Conservation (phyloP, 2,113 vertebrate genomes). For the Mormyrus lacerda region DNA sequence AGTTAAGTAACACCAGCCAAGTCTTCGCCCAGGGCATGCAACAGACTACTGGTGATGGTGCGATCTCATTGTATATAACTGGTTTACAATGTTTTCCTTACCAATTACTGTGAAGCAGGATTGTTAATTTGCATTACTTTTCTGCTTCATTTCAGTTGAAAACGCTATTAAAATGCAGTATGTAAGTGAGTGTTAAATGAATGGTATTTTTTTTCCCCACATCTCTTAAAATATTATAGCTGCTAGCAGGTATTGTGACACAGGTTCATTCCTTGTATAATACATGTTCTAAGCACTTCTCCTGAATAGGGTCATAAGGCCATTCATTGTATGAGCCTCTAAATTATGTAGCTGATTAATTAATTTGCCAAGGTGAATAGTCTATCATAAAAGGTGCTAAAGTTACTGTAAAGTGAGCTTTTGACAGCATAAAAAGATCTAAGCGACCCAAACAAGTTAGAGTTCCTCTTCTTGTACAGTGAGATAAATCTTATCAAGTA, state of each 20-base stretch:
- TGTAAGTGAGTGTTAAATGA: not conserved
- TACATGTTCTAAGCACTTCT: not conserved
- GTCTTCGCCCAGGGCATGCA: not conserved
- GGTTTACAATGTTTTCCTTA: not conserved
- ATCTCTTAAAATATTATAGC: not conserved
- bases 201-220: not conserved
- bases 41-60: not conserved
- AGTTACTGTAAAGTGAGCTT: not conserved
- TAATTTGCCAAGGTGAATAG: not conserved
- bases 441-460: not conserved
- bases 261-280: not conserved
- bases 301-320: not conserved
- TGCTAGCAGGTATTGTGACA: not conserved
- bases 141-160: not conserved
- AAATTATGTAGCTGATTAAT: not conserved
- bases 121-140: not conserved
- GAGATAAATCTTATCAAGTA: slow-evolving; percentile 6
- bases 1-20: not conserved
- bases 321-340: not conserved
- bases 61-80: not conserved
- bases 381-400: not conserved
- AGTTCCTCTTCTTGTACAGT: not conserved
- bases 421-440: not conserved
- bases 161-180: not conserved
- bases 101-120: not conserved